Conservation (phyloP, 2,888 invertebrate species). For the Elysia crispata region DNA sequence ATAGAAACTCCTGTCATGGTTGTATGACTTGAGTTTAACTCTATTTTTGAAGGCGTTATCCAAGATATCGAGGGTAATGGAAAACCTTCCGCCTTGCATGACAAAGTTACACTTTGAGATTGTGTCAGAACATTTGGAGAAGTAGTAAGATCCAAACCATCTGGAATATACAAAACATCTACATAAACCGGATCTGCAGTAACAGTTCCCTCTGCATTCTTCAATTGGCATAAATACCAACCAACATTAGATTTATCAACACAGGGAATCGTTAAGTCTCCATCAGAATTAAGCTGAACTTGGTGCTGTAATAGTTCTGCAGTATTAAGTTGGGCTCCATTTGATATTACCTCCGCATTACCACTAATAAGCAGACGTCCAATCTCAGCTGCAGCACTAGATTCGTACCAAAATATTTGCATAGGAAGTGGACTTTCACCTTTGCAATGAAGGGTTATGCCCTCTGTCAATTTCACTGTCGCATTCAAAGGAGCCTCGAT, state of each 20-base stretch:
- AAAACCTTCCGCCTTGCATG: constrained; percentile 23
- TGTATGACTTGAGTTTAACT: not conserved
- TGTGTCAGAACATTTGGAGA: not conserved
- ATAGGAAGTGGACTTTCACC: constrained; percentile 24
- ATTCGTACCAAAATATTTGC: constrained; percentile 27
- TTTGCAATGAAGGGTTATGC: constrained; percentile 2
- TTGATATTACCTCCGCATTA: too few relatives aligned
- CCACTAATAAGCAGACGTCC: not conserved
- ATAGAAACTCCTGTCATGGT: not conserved
- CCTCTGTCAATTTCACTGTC: not conserved
- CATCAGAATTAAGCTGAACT: not conserved
- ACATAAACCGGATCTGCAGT: constrained; percentile 21
- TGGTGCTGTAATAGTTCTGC: too few relatives aligned
- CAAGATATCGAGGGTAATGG: constrained; percentile 30
- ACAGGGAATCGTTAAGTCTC: constrained; percentile 30
- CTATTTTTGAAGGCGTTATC: constrained; percentile 32
- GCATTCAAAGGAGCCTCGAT: not conserved
- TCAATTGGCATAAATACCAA: constrained; percentile 37
- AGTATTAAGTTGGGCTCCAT: too few relatives aligned
- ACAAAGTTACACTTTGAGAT: constrained; percentile 2
- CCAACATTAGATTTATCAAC: not conserved
- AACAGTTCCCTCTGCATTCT: constrained; percentile 32
- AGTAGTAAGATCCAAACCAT: not conserved
- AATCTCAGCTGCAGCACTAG: not conserved
- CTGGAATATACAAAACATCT: constrained; percentile 1